These are phyloP conservation scores for Myocastor coypus DNA, from an alignment of 2,113 vertebrate species.

Conservation along the genomic window DNA sequence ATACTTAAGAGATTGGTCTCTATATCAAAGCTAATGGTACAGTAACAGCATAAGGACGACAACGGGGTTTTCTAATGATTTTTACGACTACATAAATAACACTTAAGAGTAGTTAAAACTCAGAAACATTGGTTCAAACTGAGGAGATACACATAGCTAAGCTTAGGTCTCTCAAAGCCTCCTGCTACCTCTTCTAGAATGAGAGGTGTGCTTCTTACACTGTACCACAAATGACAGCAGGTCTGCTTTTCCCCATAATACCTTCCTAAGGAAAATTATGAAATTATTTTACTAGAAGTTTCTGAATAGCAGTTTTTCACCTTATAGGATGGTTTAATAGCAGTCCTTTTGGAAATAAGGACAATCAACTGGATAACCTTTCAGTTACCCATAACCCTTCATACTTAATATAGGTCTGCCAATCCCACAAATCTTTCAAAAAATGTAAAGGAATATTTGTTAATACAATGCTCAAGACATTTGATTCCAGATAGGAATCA, in stretches of 20 bases:
- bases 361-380: background rate
- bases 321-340: background rate
- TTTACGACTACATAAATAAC: background rate
- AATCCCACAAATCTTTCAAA: background rate
- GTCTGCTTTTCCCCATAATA: background rate
- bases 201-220: rapidly evolving
- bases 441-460: background rate
- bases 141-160: background rate
- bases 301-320: conserved; percentile 22
- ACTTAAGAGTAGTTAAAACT: conserved; percentile 12
- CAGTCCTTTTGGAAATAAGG: conserved; percentile 4
- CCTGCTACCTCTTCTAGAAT: too few species aligned
- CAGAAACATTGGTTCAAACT: background rate
- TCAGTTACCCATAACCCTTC: background rate
- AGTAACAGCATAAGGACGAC: background rate
- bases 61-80: background rate
- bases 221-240: background rate
- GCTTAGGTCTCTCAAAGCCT: background rate
- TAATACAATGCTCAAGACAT: conserved; percentile 28
- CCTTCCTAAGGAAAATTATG: background rate
- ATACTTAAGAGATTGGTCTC: background rate
- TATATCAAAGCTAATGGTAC: background rate
- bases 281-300: background rate
- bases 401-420: background rate
- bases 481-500: background rate